phyloP scores from a whole-genome alignment of 2,888 invertebrate species.

The Melanostoma scalare region DNA sequence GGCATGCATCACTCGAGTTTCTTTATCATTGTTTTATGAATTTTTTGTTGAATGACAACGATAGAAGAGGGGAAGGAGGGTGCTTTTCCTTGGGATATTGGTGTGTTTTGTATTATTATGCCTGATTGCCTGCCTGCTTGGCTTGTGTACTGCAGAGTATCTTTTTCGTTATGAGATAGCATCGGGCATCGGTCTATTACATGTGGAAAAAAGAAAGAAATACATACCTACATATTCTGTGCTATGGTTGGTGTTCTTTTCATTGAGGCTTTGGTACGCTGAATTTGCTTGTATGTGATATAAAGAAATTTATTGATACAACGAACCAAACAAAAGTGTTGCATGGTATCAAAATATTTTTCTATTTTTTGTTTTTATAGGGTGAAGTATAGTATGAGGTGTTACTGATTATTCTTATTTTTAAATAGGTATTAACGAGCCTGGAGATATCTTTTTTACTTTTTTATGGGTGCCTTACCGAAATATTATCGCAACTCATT shows the following conservation, averaged over 20 bases:
- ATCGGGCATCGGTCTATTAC: slow-evolving; percentile 7
- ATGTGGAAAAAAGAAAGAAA: slow-evolving; percentile 15
- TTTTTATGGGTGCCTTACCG: no score
- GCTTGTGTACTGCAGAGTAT: slow-evolving; percentile 10
- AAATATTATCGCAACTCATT: no score
- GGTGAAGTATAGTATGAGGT: neutral
- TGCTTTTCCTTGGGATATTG: neutral
- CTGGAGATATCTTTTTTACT: no score
- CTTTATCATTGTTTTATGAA: slow-evolving; percentile 40
- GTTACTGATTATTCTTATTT: neutral
- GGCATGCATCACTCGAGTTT: slow-evolving; percentile 23
- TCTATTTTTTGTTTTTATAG: slow-evolving; percentile 3
- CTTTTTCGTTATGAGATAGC: slow-evolving; percentile 28
- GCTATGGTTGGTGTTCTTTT: slow-evolving; percentile 9
- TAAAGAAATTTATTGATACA: slow-evolving; percentile 23
- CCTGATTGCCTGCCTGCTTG: slow-evolving; percentile 1
- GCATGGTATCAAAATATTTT: neutral
- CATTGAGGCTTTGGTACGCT: slow-evolving; percentile 16
- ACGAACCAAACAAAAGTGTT: slow-evolving; percentile 6
- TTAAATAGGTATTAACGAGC: neutral
- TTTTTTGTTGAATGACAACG: slow-evolving; percentile 17
- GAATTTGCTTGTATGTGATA: slow-evolving; percentile 49
- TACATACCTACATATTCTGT: neutral
- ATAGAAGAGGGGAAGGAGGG: neutral
- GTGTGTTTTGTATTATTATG: slow-evolving; percentile 7